Conservation (phyloP, 2,113 vertebrate genomes). For the Gopherus evgoodei region DNA sequence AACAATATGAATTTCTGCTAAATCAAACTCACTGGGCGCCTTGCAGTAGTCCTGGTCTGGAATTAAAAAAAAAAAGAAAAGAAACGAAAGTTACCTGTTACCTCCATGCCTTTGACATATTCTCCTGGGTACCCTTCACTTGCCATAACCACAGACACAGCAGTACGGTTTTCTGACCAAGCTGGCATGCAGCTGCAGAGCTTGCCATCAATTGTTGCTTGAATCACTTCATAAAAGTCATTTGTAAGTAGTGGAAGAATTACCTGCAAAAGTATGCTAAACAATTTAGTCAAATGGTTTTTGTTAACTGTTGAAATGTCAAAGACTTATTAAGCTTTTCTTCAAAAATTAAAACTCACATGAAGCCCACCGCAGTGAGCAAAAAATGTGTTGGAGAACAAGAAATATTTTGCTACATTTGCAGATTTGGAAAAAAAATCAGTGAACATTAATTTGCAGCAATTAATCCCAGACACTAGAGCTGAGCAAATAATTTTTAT, state of each 20-base stretch:
- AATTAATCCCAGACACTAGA: neutral
- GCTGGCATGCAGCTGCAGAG: slow-evolving; percentile 79
- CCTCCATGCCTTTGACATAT: slow-evolving; percentile 82
- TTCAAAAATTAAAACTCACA: neutral
- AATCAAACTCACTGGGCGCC: neutral
- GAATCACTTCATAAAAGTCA: slow-evolving; percentile 88
- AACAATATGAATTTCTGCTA: neutral
- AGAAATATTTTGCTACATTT: neutral
- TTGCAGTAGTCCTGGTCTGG: neutral
- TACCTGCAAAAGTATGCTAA: slow-evolving; percentile 74
- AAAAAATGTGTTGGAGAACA: neutral
- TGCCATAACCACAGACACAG: slow-evolving; percentile 89
- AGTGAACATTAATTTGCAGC: neutral
- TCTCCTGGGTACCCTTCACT: slow-evolving; percentile 84
- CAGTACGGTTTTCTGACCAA: slow-evolving; percentile 83
- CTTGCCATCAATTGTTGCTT: slow-evolving; percentile 80
- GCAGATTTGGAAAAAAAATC: neutral
- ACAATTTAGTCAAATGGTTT: neutral
- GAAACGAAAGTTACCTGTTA: slow-evolving; percentile 79
- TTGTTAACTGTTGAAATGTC: neutral
- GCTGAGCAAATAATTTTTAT: neutral
- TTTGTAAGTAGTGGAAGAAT: slow-evolving; percentile 86
- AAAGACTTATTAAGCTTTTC: neutral
- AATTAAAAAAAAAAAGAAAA: neutral
- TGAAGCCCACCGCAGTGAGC: neutral